A percentile compares a stretch with the other conserved stretches of the same genome.
Conservation (phyloP, 2,888 invertebrate species). For the Sussaba pulchella region DNA sequence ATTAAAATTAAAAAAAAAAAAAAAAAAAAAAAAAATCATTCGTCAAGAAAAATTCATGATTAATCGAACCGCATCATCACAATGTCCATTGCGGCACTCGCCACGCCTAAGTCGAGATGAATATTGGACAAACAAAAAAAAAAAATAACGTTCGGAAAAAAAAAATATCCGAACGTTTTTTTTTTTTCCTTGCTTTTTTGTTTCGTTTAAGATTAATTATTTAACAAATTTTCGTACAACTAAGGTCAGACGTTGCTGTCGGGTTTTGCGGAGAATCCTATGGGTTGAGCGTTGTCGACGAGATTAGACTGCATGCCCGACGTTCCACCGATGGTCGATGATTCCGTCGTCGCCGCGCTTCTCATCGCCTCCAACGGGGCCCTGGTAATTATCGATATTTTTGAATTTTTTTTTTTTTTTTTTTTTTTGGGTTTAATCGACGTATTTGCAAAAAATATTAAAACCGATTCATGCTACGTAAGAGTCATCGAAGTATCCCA, state of each 20-base stretch:
- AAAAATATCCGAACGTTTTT: constrained; percentile 35
- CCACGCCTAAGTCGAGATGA: constrained; percentile 14
- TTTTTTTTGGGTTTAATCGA: neutral
- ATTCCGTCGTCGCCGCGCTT: constrained; percentile 87
- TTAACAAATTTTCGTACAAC: constrained; percentile 45
- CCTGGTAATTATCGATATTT: constrained; percentile 85
- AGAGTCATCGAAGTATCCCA: neutral
- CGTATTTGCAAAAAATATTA: neutral
- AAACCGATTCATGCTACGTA: neutral
- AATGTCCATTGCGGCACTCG: constrained; percentile 47
- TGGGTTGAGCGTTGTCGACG: constrained; percentile 93
- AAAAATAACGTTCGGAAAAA: constrained; percentile 34
- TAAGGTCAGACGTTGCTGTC: constrained; percentile 88
- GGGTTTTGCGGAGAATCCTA: constrained; percentile 90
- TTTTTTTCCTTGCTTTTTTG: constrained; percentile 13
- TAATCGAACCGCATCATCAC: constrained; percentile 55
- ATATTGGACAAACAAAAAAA: neutral
- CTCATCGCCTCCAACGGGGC: constrained; percentile 93
- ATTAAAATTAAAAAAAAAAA: neutral
- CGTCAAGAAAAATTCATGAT: constrained; percentile 40
- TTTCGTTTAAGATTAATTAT: constrained; percentile 4
- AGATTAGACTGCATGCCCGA: constrained; percentile 90
- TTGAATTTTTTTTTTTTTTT: neutral
- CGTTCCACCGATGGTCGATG: constrained; percentile 78
- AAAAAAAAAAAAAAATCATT: constrained; percentile 46